Percentiles rank a stretch among this genome's conserved stretches.
Evolutionary conservation across 2,113 vertebrate genomes (phyloP).

Genomic region (Micromys minutus): DNA sequence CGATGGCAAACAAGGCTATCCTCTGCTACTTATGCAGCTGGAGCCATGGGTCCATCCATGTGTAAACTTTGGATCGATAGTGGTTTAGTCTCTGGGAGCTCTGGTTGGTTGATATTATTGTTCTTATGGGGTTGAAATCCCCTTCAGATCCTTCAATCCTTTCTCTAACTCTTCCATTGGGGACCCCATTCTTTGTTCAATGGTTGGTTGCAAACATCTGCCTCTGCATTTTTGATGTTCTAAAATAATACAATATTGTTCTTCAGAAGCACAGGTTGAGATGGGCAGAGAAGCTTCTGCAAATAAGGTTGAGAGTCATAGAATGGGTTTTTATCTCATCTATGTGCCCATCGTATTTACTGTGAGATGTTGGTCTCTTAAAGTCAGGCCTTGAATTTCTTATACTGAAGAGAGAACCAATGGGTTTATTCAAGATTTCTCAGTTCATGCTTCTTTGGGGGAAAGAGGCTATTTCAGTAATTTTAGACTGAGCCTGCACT

Average conservation of each 20-base stretch:
- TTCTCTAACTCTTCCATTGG: too few relatives aligned
- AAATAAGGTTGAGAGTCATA: background rate
- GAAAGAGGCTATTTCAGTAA: background rate
- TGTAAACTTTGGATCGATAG: too few relatives aligned
- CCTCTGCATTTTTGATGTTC: too few relatives aligned
- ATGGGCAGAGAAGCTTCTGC: background rate
- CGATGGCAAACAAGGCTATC: too few relatives aligned
- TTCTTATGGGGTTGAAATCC: too few relatives aligned
- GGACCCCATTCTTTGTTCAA: too few relatives aligned
- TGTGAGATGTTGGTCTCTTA: background rate
- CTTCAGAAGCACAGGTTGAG: background rate
- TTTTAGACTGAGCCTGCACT: background rate
- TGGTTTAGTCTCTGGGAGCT: too few relatives aligned
- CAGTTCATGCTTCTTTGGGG: background rate
- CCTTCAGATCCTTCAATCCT: too few relatives aligned
- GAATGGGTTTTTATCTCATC: background rate
- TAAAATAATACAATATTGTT: slow-evolving; percentile 15
- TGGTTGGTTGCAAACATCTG: too few relatives aligned
- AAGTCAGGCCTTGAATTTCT: background rate
- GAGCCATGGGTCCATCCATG: too few relatives aligned
- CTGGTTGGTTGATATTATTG: too few relatives aligned
- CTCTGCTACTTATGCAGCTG: too few relatives aligned
- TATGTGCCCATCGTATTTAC: background rate
- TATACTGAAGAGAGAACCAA: background rate
- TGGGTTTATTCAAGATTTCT: background rate